Conservation (phyloP, 2,888 invertebrate species). For the Allophyes oxyacanthae region DNA sequence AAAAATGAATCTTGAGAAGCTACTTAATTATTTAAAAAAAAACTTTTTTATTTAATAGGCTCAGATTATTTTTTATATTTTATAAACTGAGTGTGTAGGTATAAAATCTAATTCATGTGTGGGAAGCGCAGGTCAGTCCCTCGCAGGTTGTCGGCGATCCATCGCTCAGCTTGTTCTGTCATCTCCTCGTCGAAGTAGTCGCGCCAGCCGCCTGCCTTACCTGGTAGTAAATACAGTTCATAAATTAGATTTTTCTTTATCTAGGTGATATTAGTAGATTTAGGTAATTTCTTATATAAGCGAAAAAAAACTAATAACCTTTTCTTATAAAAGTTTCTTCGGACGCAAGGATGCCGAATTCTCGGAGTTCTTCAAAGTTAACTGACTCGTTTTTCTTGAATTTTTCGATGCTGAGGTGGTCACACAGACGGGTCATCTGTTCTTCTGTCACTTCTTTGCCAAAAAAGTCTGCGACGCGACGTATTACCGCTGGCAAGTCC, state of each 20-base stretch:
- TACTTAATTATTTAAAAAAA: too few species aligned
- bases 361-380: slow-evolving; percentile 46
- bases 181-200: slow-evolving; percentile 92
- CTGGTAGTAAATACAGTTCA: too few species aligned
- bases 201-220: slow-evolving; percentile 92
- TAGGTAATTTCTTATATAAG: too few species aligned
- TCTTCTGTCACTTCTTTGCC: slow-evolving; percentile 82
- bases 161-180: slow-evolving; percentile 90
- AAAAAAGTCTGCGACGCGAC: slow-evolving; percentile 88
- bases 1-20: too few species aligned
- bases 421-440: slow-evolving; percentile 87
- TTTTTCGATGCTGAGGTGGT: slow-evolving; percentile 92
- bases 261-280: too few species aligned
- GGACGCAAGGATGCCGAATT: slow-evolving; percentile 17
- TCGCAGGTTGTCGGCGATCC: slow-evolving; percentile 91
- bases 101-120: slow-evolving; percentile 6
- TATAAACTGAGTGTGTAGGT: too few species aligned
- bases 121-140: slow-evolving; percentile 90
- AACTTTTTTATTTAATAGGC: too few species aligned
- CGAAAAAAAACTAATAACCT: too few species aligned
- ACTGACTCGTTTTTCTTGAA: slow-evolving; percentile 92
- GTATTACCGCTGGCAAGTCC: slow-evolving; percentile 71
- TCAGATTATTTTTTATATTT: too few species aligned
- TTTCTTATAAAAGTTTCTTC: slow-evolving; percentile 55
- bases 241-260: too few species aligned